Evolutionary conservation across 2,797 vertebrate genomes (phyloP).

Genomic region (Gymnoscopelus microlampas): DNA sequence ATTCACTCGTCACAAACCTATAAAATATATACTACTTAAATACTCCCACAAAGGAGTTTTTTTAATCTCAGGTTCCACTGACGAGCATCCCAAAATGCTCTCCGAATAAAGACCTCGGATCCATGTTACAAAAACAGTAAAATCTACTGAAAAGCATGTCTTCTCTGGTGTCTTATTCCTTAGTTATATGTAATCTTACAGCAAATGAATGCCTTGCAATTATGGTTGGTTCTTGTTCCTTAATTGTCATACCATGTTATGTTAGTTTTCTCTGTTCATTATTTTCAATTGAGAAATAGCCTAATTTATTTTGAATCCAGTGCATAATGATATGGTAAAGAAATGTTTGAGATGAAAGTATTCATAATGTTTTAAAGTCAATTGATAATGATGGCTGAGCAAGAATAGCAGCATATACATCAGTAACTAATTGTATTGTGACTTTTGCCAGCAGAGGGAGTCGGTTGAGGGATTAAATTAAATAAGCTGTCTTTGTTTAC

Average conservation of each 20-base stretch:
- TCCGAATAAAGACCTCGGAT: conserved; percentile 75
- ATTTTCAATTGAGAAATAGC: not conserved
- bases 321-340: too few species aligned
- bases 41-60: conserved; percentile 78
- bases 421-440: not conserved
- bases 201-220: not conserved
- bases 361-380: too few species aligned
- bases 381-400: too few species aligned
- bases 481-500: not conserved
- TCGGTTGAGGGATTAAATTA: not conserved
- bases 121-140: conserved; percentile 83
- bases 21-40: conserved; percentile 70
- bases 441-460: conserved; percentile 45
- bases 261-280: not conserved
- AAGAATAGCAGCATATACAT: too few species aligned
- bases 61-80: conserved; percentile 87
- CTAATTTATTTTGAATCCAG: not conserved
- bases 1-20: conserved; percentile 72
- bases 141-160: conserved; percentile 77
- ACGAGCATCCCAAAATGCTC: conserved; percentile 80
- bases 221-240: not conserved
- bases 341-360: too few species aligned
- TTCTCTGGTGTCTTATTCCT: conserved; percentile 64
- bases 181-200: conserved; percentile 16
- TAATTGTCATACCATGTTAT: not conserved